A percentile compares a stretch with the other conserved stretches of the same genome.
These are phyloP conservation scores for Melieria crassipennis DNA, from an alignment of 2,888 invertebrate genomes.

Conservation along the genomic window DNA sequence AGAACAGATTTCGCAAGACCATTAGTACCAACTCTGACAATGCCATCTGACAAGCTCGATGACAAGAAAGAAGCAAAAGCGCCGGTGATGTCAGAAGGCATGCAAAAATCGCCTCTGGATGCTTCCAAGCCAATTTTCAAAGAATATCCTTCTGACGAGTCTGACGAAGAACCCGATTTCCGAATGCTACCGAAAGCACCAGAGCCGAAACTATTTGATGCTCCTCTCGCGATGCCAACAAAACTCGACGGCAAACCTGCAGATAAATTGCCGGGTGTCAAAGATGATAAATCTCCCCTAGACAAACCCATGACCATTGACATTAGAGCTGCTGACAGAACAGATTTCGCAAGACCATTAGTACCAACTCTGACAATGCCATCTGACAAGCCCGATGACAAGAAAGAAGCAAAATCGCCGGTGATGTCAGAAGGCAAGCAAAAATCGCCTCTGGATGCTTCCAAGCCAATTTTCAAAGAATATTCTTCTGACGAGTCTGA, in stretches of 20 bases:
- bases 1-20: neutral
- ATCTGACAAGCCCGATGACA: too few relatives aligned
- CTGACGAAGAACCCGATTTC: neutral
- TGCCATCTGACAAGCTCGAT: neutral
- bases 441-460: neutral
- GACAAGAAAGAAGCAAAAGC: constrained; percentile 1
- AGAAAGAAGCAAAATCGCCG: neutral
- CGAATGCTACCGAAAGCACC: neutral
- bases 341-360: neutral
- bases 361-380: neutral
- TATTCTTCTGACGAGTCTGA: neutral
- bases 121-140: neutral
- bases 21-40: neutral
- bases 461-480: neutral
- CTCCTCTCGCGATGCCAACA: neutral
- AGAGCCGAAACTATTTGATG: neutral
- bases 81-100: neutral
- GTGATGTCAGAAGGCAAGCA: neutral
- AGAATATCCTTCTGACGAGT: neutral
- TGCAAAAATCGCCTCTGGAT: neutral
- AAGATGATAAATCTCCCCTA: neutral
- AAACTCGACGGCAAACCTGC: neutral
- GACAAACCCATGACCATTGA: neutral
- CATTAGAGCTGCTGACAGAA: neutral
- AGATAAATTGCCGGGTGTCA: neutral